phyloP scores from a whole-genome alignment of 2,797 vertebrate genomes.

The Decapterus maruadsi region DNA sequence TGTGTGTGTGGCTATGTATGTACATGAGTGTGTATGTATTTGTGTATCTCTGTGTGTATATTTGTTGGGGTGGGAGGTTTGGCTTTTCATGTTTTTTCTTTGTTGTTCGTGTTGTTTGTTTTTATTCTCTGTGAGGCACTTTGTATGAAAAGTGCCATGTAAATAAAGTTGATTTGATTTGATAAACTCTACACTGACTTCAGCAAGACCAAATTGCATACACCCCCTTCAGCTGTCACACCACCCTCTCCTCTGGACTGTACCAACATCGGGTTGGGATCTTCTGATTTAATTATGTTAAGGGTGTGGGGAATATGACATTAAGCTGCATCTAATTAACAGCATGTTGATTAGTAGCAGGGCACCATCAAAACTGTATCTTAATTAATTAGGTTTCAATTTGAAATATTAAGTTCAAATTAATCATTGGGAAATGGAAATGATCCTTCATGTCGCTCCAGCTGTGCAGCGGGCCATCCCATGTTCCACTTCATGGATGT shows the following conservation, averaged over 20 bases:
- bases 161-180: too few species aligned
- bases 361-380: constrained; percentile 95
- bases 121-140: too few species aligned
- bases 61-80: too few species aligned
- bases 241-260: constrained; percentile 78
- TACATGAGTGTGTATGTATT: too few species aligned
- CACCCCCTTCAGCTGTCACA: constrained; percentile 41
- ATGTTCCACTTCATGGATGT: constrained; percentile 60
- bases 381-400: constrained; percentile 98
- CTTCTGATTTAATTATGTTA: constrained; percentile 90
- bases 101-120: too few species aligned
- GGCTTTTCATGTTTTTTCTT: too few species aligned
- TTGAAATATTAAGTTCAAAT: constrained; percentile 98
- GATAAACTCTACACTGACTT: not conserved
- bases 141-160: too few species aligned
- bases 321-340: constrained; percentile 94
- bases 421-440: constrained; percentile 96
- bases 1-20: too few species aligned
- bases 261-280: constrained; percentile 86
- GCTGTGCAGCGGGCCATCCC: constrained; percentile 87
- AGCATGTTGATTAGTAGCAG: constrained; percentile 94
- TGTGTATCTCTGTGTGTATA: too few species aligned
- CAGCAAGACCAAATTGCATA: constrained; percentile 43
- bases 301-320: constrained; percentile 80
- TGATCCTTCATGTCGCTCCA: constrained; percentile 93